Conservation (phyloP, 2,113 vertebrate species). For the Saguinus midas region DNA sequence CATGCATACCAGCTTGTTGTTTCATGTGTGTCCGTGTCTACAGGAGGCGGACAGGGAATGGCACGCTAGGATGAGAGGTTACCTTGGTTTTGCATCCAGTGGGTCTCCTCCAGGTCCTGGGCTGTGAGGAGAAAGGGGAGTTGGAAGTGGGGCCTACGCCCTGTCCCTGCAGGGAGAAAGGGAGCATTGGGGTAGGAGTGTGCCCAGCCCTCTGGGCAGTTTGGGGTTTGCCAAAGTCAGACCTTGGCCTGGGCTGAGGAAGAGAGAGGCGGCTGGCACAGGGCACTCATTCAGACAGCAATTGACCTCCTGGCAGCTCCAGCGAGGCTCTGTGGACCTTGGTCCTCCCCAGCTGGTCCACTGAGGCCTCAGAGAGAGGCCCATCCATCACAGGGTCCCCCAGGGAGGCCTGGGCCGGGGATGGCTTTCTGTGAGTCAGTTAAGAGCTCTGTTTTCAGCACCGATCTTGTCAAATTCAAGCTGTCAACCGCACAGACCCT, state of each 20-base stretch:
- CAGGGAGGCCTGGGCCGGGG: neutral
- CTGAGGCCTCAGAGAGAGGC: conserved; percentile 46
- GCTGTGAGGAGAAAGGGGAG: neutral
- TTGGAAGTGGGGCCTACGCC: neutral
- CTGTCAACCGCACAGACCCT: conserved; percentile 75
- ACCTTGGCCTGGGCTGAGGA: neutral
- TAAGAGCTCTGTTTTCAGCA: conserved; percentile 70
- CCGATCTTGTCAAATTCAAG: conserved; percentile 80
- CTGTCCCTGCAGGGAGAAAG: neutral
- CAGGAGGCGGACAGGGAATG: fast-evolving
- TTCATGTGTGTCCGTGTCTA: neutral
- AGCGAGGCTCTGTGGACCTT: conserved; percentile 32
- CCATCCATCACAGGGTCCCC: conserved; percentile 60
- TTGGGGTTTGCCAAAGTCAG: neutral
- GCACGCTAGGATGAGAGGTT: neutral
- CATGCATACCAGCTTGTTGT: neutral
- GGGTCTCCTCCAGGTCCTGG: neutral
- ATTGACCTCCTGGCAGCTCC: conserved; percentile 57
- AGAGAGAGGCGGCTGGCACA: neutral
- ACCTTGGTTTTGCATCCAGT: neutral
- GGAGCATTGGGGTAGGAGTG: neutral
- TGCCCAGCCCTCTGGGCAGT: neutral
- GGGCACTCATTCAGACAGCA: conserved; percentile 44
- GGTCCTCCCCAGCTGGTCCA: neutral
- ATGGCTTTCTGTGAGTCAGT: conserved; percentile 17